A percentile compares a stretch with the other conserved stretches of the same genome.
These are phyloP conservation scores for Gisinianus flammeolus DNA, from an alignment of 2,888 invertebrate species.

Conservation along the genomic window DNA sequence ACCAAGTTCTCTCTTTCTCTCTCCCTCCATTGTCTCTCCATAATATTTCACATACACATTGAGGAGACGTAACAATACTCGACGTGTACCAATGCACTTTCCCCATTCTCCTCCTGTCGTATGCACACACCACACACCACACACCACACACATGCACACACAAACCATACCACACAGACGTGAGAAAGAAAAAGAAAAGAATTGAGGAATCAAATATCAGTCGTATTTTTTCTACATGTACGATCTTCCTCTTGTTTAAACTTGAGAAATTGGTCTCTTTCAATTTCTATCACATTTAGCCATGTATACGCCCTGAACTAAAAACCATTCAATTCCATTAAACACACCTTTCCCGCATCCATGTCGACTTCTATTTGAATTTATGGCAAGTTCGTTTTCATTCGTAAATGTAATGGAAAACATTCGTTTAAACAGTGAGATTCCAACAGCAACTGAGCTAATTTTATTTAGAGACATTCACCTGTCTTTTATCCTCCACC, in stretches of 20 bases:
- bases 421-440: conserved; percentile 23
- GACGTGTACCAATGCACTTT: no score
- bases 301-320: neutral
- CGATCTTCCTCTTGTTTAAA: neutral
- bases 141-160: neutral
- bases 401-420: conserved; percentile 31
- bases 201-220: no score
- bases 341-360: conserved; percentile 33
- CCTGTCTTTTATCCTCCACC: neutral
- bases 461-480: conserved; percentile 22
- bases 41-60: no score
- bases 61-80: no score
- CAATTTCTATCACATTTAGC: conserved; percentile 12
- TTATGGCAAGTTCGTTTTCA: conserved; percentile 26
- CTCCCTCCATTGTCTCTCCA: neutral
- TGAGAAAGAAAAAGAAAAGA: no score
- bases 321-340: conserved; percentile 36
- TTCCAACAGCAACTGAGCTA: neutral
- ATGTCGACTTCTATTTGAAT: conserved; percentile 39
- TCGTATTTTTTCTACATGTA: neutral
- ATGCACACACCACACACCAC: no score
- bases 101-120: neutral
- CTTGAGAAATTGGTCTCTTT: conserved; percentile 8
- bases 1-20: neutral
- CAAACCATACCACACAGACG: no score